Evolutionary conservation across 2,888 invertebrate species (phyloP), one percentile per base, ranked within the genome.

Genomic region (Myathropa florea): DNA sequence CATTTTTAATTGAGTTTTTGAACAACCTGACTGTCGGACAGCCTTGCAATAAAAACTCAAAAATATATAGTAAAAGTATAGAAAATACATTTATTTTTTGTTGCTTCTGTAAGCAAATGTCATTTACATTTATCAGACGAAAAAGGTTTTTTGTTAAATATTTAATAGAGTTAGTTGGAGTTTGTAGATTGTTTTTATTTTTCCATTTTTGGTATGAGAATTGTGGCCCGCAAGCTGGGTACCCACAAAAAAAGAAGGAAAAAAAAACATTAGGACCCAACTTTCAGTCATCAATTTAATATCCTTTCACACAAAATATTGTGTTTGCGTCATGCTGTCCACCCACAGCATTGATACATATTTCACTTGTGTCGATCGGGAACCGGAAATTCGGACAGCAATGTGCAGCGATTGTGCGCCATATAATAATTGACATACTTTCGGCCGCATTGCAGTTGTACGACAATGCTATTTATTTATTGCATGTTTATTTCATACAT

Each of bases 401-500:
- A 39, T 59, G 64, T 70, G 79, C 79, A 75, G 53, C 64, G 78
- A 60, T 57, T 64, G 73, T 46, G 73, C 39, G 70, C 65, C 53
- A 63, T 64, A 83, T 59, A 70, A 84, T 76, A 81, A 84, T 80
- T 84, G 84, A 71, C 80, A 75, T 81, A 81, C 84, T 76, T 81
- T 71, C 60, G 55, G 12, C 57, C 76, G 84, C 81, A 84, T 67
- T 84, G 84, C 84, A 84, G 76, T 71, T 67, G 65, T 14, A 36
- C 12, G 36, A 14, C 1, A 55, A 33, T 61, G 72, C 63, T 64
- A 79, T 78, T 83, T 83, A 73, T 83, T 78, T 73, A 68, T 73
- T 78, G 63, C 55, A 64, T 78, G 59, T 33, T 33, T 33, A 33
- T 33, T 33, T 2, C 33, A 9, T 33, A 12, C 33, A 33, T 33